Conservation (phyloP, 2,797 vertebrate species). For the Enteromius mattozi region DNA sequence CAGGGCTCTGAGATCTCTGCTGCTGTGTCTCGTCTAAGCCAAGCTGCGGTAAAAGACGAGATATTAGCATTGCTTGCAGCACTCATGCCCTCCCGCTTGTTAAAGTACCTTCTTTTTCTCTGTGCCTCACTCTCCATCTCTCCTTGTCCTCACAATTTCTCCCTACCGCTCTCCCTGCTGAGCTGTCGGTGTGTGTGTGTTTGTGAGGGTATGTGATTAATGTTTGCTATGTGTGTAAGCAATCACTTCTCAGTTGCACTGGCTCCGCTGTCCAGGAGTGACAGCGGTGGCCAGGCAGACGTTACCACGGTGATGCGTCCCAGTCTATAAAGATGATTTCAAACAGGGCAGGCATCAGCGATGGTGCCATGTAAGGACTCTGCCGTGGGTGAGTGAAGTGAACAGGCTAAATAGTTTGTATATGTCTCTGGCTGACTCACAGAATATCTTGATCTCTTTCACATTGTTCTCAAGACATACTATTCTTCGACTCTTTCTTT, state of each 20-base stretch:
- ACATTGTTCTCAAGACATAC: conserved; percentile 24
- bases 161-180: conserved; percentile 19
- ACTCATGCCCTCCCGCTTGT: conserved; percentile 54
- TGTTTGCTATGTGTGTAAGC: conserved; percentile 75
- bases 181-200: conserved; percentile 26
- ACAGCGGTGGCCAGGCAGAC: conserved; percentile 68
- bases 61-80: conserved; percentile 75
- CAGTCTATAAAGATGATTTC: conserved; percentile 75
- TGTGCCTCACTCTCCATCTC: conserved; percentile 49
- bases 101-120: conserved; percentile 57
- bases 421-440: conserved; percentile 42
- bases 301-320: conserved; percentile 64
- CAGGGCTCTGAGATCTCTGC: conserved; percentile 63
- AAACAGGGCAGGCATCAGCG: conserved; percentile 71
- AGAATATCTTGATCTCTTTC: background rate
- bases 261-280: conserved; percentile 67
- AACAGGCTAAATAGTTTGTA: conserved; percentile 71
- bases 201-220: conserved; percentile 72
- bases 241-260: conserved; percentile 74
- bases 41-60: conserved; percentile 68
- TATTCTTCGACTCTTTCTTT: background rate
- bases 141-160: conserved; percentile 55
- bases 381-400: conserved; percentile 66
- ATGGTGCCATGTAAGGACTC: conserved; percentile 60
- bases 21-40: conserved; percentile 66